phyloP scores from a whole-genome alignment of 2,797 vertebrate genomes.

The Geotria australis region DNA sequence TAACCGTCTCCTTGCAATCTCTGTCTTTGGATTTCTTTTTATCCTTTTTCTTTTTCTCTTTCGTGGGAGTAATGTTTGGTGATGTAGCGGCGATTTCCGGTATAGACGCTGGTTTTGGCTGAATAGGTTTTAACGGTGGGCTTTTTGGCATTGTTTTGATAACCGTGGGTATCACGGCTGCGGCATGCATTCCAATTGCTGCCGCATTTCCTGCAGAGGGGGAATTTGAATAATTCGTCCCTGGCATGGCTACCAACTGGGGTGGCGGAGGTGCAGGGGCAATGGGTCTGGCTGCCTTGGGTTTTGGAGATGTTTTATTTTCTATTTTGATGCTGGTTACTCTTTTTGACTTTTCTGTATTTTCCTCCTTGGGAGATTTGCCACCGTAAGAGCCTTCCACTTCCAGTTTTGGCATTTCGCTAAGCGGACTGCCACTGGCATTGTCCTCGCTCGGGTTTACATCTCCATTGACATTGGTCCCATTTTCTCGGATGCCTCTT shows the following conservation, averaged over 20 bases:
- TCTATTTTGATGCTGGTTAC: not conserved
- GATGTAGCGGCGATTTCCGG: slow-evolving; percentile 38
- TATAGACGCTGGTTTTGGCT: slow-evolving; percentile 47
- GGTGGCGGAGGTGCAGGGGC: slow-evolving; percentile 12
- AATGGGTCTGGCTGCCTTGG: slow-evolving; percentile 40
- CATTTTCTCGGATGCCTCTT: not conserved
- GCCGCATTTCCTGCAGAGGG: not conserved
- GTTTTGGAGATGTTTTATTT: not conserved
- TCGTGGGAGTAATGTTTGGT: slow-evolving; percentile 36
- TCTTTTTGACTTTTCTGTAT: not conserved
- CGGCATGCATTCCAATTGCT: slow-evolving; percentile 4
- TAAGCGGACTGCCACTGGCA: not conserved
- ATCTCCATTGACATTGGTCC: not conserved
- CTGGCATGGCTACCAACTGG: not conserved
- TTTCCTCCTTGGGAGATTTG: not conserved
- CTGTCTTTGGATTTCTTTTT: slow-evolving; percentile 33
- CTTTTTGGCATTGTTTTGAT: slow-evolving; percentile 65
- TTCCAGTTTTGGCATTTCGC: not conserved
- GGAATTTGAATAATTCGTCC: not conserved
- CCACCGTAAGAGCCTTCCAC: not conserved
- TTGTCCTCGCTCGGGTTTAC: not conserved
- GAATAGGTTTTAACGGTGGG: slow-evolving; percentile 60
- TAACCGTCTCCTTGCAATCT: not conserved
- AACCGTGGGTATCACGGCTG: slow-evolving; percentile 31
- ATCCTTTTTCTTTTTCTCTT: slow-evolving; percentile 91